Percentiles rank a stretch among this genome's conserved stretches.
phyloP scores from a whole-genome alignment of 2,113 vertebrate genomes.

The Mixornis gularis region DNA sequence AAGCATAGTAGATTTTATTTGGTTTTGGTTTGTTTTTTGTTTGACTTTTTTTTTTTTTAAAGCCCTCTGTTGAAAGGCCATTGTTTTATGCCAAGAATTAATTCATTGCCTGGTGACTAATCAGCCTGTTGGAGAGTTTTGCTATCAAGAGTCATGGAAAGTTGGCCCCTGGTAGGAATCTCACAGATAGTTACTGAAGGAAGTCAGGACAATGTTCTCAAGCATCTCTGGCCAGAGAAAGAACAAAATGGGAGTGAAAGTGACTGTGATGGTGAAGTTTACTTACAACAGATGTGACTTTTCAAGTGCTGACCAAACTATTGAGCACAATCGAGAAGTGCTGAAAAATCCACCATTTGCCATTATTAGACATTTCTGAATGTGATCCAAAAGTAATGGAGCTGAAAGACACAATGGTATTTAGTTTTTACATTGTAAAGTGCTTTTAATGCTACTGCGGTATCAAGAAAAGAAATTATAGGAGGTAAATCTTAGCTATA shows the following conservation, averaged over 20 bases:
- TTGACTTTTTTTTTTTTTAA: background rate
- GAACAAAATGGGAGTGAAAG: background rate
- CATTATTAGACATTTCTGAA: background rate
- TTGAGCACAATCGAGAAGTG: background rate
- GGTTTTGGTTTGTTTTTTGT: background rate
- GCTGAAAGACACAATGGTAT: background rate
- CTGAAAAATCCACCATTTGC: background rate
- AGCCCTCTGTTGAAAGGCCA: background rate
- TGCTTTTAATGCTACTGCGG: background rate
- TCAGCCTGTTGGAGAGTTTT: background rate
- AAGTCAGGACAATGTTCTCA: background rate
- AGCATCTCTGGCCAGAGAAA: background rate
- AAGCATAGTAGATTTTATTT: background rate
- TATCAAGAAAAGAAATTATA: background rate
- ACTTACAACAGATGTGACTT: background rate
- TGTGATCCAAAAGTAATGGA: background rate
- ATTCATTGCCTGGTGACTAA: background rate
- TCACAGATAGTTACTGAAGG: slow-evolving; percentile 27
- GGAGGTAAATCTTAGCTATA: background rate
- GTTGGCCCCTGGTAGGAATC: slow-evolving; percentile 26
- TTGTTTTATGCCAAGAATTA: background rate
- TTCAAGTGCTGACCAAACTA: background rate
- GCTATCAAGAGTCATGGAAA: slow-evolving; percentile 14
- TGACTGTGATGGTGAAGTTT: background rate
- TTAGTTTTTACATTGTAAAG: background rate